Evolutionary conservation across 2,113 vertebrate species (phyloP).

Genomic region (Sorex fumeus): DNA sequence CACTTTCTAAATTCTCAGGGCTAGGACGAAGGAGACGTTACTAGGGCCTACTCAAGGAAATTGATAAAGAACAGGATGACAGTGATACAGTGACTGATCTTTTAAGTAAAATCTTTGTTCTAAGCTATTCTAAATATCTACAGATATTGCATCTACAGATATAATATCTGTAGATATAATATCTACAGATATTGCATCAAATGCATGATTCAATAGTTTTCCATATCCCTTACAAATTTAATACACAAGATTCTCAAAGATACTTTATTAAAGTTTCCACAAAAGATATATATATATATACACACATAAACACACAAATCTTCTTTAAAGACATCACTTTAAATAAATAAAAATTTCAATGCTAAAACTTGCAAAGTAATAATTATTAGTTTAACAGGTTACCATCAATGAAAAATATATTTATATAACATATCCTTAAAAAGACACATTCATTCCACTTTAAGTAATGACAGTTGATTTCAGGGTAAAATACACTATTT

Average conservation of each 20-base stretch:
- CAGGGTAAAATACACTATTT: conserved; percentile 73
- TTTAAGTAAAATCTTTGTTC: neutral
- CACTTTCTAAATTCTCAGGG: no score
- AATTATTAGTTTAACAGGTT: conserved; percentile 80
- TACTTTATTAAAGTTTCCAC: conserved; percentile 17
- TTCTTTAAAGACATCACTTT: conserved; percentile 76
- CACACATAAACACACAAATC: neutral
- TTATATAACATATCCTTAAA: conserved; percentile 82
- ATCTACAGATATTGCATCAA: conserved; percentile 1
- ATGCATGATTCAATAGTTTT: conserved; percentile 27
- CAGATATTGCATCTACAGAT: neutral
- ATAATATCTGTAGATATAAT: neutral
- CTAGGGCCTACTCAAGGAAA: no score
- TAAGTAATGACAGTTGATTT: conserved; percentile 73
- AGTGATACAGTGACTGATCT: no score
- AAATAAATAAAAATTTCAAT: conserved; percentile 81
- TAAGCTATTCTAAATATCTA: conserved; percentile 14
- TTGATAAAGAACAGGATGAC: no score
- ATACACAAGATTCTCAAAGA: conserved; percentile 27
- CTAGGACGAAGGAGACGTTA: no score
- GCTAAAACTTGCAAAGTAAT: conserved; percentile 75
- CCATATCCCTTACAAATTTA: conserved; percentile 11
- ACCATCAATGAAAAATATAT: conserved; percentile 81
- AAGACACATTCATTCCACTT: conserved; percentile 84
- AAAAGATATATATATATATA: neutral